phyloP scores from a whole-genome alignment of 2,888 invertebrate genomes.

The Pinctada fucata region DNA sequence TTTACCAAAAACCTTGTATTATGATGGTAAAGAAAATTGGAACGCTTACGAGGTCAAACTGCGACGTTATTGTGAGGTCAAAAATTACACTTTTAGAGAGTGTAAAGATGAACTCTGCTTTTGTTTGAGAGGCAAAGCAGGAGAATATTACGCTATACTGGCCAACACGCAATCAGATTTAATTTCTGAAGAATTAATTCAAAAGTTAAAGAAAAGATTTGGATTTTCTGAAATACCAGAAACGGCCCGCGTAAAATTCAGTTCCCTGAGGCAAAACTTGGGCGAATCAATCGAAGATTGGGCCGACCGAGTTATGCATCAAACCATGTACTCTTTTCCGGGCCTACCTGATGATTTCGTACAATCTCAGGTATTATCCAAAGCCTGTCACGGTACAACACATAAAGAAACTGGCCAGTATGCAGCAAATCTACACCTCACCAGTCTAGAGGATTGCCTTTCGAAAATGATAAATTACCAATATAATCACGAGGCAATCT shows the following conservation, averaged over 20 bases:
- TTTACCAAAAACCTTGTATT: not conserved
- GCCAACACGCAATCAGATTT: not conserved
- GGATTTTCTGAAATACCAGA: conserved; percentile 5
- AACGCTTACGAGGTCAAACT: not conserved
- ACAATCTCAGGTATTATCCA: conserved; percentile 6
- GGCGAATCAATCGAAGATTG: conserved; percentile 19
- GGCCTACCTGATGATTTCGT: conserved; percentile 23
- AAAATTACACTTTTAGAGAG: not conserved
- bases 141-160: not conserved
- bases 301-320: conserved; percentile 12
- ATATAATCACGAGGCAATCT: conserved; percentile 5
- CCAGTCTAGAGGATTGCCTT: conserved; percentile 14
- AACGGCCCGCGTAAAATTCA: conserved; percentile 16
- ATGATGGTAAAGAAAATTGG: not conserved
- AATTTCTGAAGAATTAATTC: not conserved
- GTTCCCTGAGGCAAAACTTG: conserved; percentile 6
- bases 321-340: conserved; percentile 14
- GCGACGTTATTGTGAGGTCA: not conserved
- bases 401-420: conserved; percentile 18
- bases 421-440: conserved; percentile 5
- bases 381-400: conserved; percentile 9
- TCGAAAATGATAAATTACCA: conserved; percentile 12
- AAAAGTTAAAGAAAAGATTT: conserved; percentile 7
- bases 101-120: not conserved
- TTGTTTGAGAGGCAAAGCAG: not conserved